Base-by-base conservation (phyloP, 1,140 invertebrate species). In the Bombus sylvicola region DNA sequence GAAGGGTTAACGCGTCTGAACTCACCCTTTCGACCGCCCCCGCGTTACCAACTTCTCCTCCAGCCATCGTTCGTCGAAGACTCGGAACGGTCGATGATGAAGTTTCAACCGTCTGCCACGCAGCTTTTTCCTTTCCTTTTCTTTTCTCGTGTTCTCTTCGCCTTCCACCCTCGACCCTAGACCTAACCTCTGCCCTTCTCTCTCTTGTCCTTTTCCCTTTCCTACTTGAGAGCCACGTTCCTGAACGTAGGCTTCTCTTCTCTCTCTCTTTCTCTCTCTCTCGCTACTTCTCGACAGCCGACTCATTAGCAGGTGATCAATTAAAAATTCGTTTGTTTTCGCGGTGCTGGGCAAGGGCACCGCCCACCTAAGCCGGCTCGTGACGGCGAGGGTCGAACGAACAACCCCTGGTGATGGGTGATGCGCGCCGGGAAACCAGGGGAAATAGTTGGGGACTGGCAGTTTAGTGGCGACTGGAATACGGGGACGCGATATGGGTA, bases 241-340 rank as follows among this genome's bases (percentile, higher is more conserved):
- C 76, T 12, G 12, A 68, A 37, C 62, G 5, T 62, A 66, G 41
- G 41, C 59, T 15, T 22, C 34, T 53, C 47, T 73, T 41, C 57
- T 28, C 81, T 34, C 15, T 62, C 37, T 64, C 75, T 59, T 68
- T 66, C 15, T 12, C 66, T n/a, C 57, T 59, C 34, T 83, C 57
- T 47, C 62, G 75, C 74, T 81, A 88, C 77, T 76, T 76, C 78
- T 68, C 77, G 85, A 84, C 92, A 91, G 84, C 85, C 83, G 86
- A 90, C 92, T 93, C 93, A 93, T 94, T 94, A 94, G 92, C 93
- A 86, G 87, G 92, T 92, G 92, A 94, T 94, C 94, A 93, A 94
- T 94, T 94, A 93, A 94, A 94, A 93, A 94, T 92, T 91, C 91
- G 89, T 90, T 92, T 90, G 91, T 91, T 92, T 91, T 86, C 90